These are phyloP conservation scores for Autographa gamma DNA, from an alignment of 2,888 invertebrate genomes.

Conservation along the genomic window DNA sequence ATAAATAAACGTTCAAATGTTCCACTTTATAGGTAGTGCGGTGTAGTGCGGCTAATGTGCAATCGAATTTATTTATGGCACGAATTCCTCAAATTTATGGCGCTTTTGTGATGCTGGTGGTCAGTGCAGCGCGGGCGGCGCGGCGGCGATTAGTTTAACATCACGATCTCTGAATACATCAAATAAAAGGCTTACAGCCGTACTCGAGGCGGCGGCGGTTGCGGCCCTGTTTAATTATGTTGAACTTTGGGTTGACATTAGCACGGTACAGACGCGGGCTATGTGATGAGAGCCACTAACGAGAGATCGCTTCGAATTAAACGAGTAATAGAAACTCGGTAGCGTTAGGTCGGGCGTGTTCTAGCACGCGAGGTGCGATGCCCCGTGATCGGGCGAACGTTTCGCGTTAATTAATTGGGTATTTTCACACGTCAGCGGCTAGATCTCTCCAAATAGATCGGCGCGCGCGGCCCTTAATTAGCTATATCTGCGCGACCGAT, in stretches of 20 bases:
- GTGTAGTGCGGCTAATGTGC: slow-evolving; percentile 64
- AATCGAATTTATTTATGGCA: slow-evolving; percentile 67
- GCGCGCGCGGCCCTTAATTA: slow-evolving; percentile 86
- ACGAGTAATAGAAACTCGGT: slow-evolving; percentile 71
- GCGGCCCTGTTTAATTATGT: slow-evolving; percentile 5
- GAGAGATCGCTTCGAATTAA: slow-evolving; percentile 70
- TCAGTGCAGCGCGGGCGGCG: slow-evolving; percentile 28
- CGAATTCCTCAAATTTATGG: slow-evolving; percentile 62
- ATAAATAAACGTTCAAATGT: slow-evolving; percentile 68
- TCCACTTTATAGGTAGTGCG: slow-evolving; percentile 64
- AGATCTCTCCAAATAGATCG: slow-evolving; percentile 89
- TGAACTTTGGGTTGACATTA: slow-evolving; percentile 19
- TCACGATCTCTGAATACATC: slow-evolving; percentile 32
- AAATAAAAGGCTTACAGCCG: slow-evolving; percentile 8
- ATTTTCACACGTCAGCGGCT: slow-evolving; percentile 88
- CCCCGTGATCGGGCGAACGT: slow-evolving; percentile 76
- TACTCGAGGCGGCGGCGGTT: not conserved
- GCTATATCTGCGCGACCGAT: slow-evolving; percentile 83
- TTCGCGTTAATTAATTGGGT: slow-evolving; percentile 89
- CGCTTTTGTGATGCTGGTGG: slow-evolving; percentile 58
- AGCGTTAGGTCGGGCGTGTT: slow-evolving; percentile 70
- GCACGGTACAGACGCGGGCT: not conserved
- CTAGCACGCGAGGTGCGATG: slow-evolving; percentile 83
- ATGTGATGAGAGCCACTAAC: slow-evolving; percentile 49
- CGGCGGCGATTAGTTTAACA: slow-evolving; percentile 39